These are phyloP conservation scores for Eulimnadia texana DNA, from an alignment of 1,140 invertebrate genomes.

Conservation along the genomic window DNA sequence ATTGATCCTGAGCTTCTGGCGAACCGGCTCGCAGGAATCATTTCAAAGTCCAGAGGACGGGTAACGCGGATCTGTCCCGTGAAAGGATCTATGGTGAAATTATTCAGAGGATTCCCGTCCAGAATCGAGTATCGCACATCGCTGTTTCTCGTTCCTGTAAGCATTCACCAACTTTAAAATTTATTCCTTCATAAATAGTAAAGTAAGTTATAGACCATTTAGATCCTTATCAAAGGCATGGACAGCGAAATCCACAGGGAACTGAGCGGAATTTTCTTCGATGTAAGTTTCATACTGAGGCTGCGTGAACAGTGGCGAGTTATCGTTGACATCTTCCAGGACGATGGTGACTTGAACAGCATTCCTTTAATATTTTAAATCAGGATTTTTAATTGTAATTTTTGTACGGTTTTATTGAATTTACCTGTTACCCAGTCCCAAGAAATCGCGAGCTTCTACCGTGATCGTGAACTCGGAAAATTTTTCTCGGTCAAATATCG, in stretches of 20 bases:
- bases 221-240: conserved; percentile 74
- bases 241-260: conserved; percentile 56
- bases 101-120: conserved; percentile 47
- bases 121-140: conserved; percentile 67
- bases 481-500: conserved; percentile 73
- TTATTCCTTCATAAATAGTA: not conserved
- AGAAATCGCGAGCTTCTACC: conserved; percentile 76
- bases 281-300: conserved; percentile 68
- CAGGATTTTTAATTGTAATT: too few species aligned
- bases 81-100: conserved; percentile 65
- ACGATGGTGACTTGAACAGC: conserved; percentile 71
- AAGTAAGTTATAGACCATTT: conserved; percentile 41
- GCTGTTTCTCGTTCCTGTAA: conserved; percentile 63
- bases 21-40: too few species aligned
- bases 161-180: conserved; percentile 5
- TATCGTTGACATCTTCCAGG: conserved; percentile 78
- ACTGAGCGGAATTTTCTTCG: conserved; percentile 60
- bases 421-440: conserved; percentile 62
- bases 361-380: conserved; percentile 44
- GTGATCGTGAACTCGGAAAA: conserved; percentile 75
- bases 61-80: conserved; percentile 52
- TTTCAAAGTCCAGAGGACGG: conserved; percentile 62
- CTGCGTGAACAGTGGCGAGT: conserved; percentile 64
- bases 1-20: not conserved
- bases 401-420: too few species aligned